Conservation (phyloP, 2,113 vertebrate genomes). For the Conger conger region DNA sequence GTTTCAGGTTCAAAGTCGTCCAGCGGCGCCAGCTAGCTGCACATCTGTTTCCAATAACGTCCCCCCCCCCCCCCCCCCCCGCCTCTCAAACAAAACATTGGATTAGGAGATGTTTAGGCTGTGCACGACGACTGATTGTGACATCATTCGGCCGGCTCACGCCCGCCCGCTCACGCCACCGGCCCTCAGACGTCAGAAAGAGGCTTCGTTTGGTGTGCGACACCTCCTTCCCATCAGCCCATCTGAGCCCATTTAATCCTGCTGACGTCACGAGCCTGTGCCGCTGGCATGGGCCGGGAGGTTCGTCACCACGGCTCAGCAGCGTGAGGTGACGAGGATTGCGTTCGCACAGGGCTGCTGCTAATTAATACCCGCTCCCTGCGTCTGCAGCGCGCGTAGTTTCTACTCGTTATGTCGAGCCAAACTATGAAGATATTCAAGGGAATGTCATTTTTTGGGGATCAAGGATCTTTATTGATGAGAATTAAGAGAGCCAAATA, state of each 20-base stretch:
- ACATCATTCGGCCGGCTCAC: background rate
- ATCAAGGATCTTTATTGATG: too few species aligned
- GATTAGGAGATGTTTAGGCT: slow-evolving; percentile 19
- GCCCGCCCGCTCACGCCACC: background rate
- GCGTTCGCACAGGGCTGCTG: background rate
- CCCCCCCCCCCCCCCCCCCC: background rate
- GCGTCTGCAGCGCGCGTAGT: background rate
- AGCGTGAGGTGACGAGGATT: slow-evolving; percentile 29
- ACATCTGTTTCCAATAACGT: slow-evolving; percentile 54
- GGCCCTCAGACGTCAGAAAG: slow-evolving; percentile 30
- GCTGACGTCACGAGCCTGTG: background rate
- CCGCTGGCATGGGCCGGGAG: slow-evolving; percentile 15
- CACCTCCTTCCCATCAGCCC: slow-evolving; percentile 37
- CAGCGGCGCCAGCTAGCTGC: background rate
- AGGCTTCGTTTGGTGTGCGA: slow-evolving; percentile 21
- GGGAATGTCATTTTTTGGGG: too few species aligned
- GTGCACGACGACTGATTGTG: background rate
- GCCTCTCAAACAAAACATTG: slow-evolving; percentile 29
- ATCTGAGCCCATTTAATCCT: slow-evolving; percentile 34
- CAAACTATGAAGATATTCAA: background rate
- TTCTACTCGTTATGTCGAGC: background rate
- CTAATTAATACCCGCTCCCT: slow-evolving; percentile 19
- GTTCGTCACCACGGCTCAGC: slow-evolving; percentile 32
- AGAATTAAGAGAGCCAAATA: too few species aligned
- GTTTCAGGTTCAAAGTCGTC: background rate